Base-by-base conservation (phyloP, 1,140 invertebrate species). In the Philopotamus ludificatus region DNA sequence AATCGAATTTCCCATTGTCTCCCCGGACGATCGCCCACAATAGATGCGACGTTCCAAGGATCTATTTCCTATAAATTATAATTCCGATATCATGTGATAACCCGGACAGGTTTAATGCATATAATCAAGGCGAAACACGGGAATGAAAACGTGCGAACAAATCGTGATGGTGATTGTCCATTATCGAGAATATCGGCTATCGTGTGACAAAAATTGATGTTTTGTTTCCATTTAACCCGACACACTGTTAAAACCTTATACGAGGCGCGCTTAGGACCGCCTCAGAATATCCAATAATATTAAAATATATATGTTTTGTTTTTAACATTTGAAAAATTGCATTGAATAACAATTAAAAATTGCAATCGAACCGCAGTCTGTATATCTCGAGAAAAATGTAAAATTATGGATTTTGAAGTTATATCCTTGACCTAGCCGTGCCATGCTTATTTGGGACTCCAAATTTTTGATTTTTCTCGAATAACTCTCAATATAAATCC, bases 61-160 rank as follows among this genome's bases (percentile, higher is more conserved):
- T n/a, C n/a, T n/a, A n/a, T n/a, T n/a, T n/a, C n/a, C n/a, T n/a
- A n/a, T n/a, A n/a, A 34, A 34, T 12, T 12, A 12, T 34, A 34
- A 12, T 7, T 7, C 28, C 28, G 4, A 4, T 34, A 12, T 4
- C 4, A 34, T 34, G 12, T 34, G 28, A 34, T 4, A 34, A 7
- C 12, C 12, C 12, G 4, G 12, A 34, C 12, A 34, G n/a, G n/a
- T 12, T 12, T 34, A 12, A 34, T 7, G 28, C 4, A 34, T 34
- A 34, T 7, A 34, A 34, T 34, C 12, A 34, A 34, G 12, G 4
- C 12, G 28, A 34, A 7, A 34, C 28, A 34, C 18, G 26, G 44
- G 23, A 53, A 25, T 1, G 8, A 42, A 54, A 63, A 63, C 61
- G 61, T 63, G 61, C 42, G 61, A 63, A 63, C 61, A 54, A 63